Conservation (phyloP, 2,888 invertebrate species). For the Eupithecia dodoneata region DNA sequence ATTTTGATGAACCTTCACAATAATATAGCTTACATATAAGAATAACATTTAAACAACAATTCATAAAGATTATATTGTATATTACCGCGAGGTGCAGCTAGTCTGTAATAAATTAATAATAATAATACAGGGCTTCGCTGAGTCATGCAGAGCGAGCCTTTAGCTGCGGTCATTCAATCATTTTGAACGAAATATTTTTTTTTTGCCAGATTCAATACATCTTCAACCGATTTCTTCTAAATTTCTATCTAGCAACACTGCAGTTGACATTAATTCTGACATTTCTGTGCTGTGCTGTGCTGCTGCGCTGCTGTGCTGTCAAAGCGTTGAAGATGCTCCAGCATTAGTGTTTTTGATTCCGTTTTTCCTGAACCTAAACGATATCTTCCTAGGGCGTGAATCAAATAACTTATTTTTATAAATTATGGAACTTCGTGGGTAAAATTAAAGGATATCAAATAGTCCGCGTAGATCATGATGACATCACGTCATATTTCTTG, state of each 20-base stretch:
- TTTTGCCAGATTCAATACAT: too few relatives aligned
- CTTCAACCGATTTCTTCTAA: too few relatives aligned
- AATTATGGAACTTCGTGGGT: slow-evolving; percentile 2
- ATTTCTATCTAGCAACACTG: background rate
- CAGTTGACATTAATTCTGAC: background rate
- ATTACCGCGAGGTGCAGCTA: too few relatives aligned
- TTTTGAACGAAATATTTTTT: too few relatives aligned
- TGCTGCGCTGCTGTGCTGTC: slow-evolving; percentile 18
- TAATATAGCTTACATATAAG: too few relatives aligned
- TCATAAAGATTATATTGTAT: too few relatives aligned
- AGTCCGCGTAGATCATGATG: slow-evolving; percentile 22
- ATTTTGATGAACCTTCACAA: too few relatives aligned
- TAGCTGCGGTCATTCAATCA: too few relatives aligned
- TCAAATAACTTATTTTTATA: background rate
- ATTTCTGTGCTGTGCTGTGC: background rate
- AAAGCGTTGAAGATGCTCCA: slow-evolving; percentile 23
- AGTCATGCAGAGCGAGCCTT: too few relatives aligned
- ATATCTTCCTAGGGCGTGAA: slow-evolving; percentile 9
- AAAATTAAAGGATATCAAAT: slow-evolving; percentile 9
- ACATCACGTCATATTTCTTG: slow-evolving; percentile 34
- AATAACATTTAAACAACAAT: too few relatives aligned
- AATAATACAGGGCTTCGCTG: too few relatives aligned
- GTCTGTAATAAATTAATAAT: too few relatives aligned
- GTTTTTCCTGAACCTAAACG: background rate
- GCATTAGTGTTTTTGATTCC: slow-evolving; percentile 8